These are phyloP conservation scores for Nezara viridula DNA, from an alignment of 2,888 invertebrate genomes.

Conservation along the genomic window DNA sequence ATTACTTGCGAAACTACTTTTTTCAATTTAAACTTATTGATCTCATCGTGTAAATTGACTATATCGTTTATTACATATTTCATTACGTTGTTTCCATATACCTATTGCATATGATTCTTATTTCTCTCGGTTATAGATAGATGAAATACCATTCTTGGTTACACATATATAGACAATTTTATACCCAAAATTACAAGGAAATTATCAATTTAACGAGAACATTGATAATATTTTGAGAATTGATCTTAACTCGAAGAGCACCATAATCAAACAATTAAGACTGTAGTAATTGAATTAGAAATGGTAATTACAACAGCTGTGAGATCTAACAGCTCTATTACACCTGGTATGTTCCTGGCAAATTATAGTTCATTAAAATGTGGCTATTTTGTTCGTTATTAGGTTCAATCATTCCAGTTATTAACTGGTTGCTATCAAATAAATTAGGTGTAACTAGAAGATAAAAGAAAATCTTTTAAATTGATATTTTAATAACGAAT, in stretches of 20 bases:
- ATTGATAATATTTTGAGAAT: not conserved
- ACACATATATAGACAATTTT: no score
- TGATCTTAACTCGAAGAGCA: not conserved
- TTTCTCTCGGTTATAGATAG: not conserved
- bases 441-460: not conserved
- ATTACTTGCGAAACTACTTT: not conserved
- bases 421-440: not conserved
- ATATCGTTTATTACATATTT: not conserved
- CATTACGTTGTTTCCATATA: not conserved
- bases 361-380: not conserved
- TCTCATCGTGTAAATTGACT: not conserved
- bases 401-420: not conserved
- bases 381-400: not conserved
- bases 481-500: not conserved
- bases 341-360: not conserved
- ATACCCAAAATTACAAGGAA: no score
- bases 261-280: not conserved
- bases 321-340: not conserved
- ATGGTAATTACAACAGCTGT: not conserved
- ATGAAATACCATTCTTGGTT: no score
- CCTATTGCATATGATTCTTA: not conserved
- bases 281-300: not conserved
- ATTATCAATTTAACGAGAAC: not conserved
- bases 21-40: not conserved
- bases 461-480: not conserved